Percentiles rank a stretch among this genome's conserved stretches.
phyloP scores from a whole-genome alignment of 2,888 invertebrate species.

The Drosophila conformis region DNA sequence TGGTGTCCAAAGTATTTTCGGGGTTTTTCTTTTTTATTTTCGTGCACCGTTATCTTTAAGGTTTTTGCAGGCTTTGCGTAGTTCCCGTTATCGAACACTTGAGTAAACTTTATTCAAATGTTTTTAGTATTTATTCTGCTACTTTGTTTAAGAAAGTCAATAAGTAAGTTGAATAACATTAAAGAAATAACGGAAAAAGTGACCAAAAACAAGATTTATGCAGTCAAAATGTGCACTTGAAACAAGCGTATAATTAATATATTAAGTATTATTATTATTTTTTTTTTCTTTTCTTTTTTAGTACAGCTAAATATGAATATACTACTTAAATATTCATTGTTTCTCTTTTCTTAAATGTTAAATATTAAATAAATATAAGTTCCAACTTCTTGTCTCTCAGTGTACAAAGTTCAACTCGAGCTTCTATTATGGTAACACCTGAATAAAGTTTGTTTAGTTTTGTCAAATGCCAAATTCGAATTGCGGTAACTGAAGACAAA shows the following conservation, averaged over 20 bases:
- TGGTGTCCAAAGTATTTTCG: not conserved
- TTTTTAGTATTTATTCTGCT: constrained; percentile 4
- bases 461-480: not conserved
- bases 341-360: not conserved
- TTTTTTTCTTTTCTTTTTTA: not conserved
- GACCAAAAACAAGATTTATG: not conserved
- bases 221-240: not conserved
- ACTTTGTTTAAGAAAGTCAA: constrained; percentile 19
- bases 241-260: not conserved
- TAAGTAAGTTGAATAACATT: not conserved
- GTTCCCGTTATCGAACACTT: constrained; percentile 23
- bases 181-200: constrained; percentile 7
- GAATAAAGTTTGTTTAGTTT: constrained; percentile 23
- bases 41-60: not conserved
- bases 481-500: not conserved
- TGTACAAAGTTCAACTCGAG: not conserved
- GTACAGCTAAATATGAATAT: not conserved
- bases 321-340: not conserved
- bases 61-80: not conserved
- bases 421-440: constrained; percentile 22
- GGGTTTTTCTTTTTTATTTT: not conserved
- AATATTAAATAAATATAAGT: not conserved
- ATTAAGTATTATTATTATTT: not conserved
- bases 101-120: constrained; percentile 24
- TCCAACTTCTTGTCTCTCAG: not conserved